Base-by-base conservation (phyloP, 2,888 invertebrate genomes). In the Ophion ventricosus region DNA sequence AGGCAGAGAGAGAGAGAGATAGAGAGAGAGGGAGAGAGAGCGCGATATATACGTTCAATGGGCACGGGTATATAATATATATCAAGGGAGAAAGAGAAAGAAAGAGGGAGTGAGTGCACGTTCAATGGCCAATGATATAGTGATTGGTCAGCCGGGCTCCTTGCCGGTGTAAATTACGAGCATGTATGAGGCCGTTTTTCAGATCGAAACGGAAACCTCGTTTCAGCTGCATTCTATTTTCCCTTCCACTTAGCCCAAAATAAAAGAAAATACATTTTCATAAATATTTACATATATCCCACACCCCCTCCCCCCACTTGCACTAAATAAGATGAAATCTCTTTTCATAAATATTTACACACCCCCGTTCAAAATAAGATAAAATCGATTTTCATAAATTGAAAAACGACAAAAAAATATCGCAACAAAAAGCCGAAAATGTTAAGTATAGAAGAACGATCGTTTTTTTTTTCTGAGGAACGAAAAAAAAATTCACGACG, bases 121-220 rank as follows among this genome's bases (percentile, higher is more conserved):
- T 63, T 70, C 74, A 79, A 79, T 79, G 78, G 57, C 69, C 74
- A 69, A 49, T 69, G 25, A 69, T 74, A 74, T 78, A 78, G 78
- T 64, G 61, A 82, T 86, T 77, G 84, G 85, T 80, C 64, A 59
- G 69, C 66, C 61, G 69, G 63, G 77, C 56, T 70, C 81, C 81
- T 35, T 14, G 14, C 49, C 25, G 49, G 80, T 49, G 17, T 49
- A 49, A 49, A 17, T 49, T 20, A 23, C 40, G 49, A 72, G 35
- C 49, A 49, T 17, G 49, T 49, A 49, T 49, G 4, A 49, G 14
- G 49, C 49, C 49, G 17, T 49, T 49, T 17, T 17, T 11, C 14
- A 17, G 1, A 49, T 17, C 17, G 49, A 49, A 49, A 49, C 49
- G 14, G 14, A 49, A 49, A 1, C 49, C 49, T 17, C 17, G 14